phyloP scores from a whole-genome alignment of 2,888 invertebrate species.

The Thymelicus lineola region DNA sequence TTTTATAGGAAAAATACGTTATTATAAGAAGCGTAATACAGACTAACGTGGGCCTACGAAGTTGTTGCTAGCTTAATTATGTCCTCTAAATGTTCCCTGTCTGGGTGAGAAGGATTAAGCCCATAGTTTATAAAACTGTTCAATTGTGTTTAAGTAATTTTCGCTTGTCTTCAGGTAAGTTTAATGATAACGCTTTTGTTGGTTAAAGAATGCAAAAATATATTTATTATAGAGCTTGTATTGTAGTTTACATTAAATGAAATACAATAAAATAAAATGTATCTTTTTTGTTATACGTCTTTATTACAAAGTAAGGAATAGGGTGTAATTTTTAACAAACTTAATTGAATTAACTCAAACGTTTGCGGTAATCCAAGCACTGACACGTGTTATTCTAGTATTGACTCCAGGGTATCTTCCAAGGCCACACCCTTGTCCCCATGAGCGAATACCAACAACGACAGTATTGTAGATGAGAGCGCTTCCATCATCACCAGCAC shows the following conservation, averaged over 20 bases:
- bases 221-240: too few species aligned
- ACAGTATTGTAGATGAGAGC: conserved; percentile 62
- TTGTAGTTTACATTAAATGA: too few species aligned
- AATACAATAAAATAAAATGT: too few species aligned
- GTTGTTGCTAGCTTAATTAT: conserved; percentile 1
- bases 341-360: conserved; percentile 44
- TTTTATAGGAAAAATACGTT: too few species aligned
- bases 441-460: conserved; percentile 51
- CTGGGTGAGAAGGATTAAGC: not conserved
- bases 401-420: conserved; percentile 54
- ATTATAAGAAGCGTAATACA: too few species aligned
- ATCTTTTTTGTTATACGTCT: too few species aligned
- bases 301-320: too few species aligned
- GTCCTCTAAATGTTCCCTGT: not conserved
- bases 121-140: conserved; percentile 1
- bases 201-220: not conserved
- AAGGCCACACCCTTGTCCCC: conserved; percentile 55
- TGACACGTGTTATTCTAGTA: conserved; percentile 57
- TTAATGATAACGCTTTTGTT: not conserved
- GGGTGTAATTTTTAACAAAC: not conserved
- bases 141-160: not conserved
- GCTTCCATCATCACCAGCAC: conserved; percentile 67
- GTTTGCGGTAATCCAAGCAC: conserved; percentile 58
- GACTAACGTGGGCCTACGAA: too few species aligned
- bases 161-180: not conserved